Evolutionary conservation across 2,888 invertebrate genomes (phyloP).

Genomic region (Fissipunctia ypsillon): DNA sequence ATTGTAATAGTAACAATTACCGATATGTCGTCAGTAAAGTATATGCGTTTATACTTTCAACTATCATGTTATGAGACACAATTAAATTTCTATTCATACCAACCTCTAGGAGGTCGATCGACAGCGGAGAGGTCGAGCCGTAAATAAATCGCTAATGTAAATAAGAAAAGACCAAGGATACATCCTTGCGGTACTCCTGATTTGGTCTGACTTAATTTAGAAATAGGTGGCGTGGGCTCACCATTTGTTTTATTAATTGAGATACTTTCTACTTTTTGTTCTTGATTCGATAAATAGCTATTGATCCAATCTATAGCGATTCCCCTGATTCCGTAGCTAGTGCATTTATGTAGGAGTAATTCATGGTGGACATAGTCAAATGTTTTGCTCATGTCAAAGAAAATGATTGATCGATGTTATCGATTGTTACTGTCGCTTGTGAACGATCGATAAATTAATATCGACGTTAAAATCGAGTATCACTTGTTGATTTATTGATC

Average conservation of each 20-base stretch:
- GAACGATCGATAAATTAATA: not conserved
- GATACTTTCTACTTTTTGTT: not conserved
- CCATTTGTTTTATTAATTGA: not conserved
- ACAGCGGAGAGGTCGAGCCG: too few species aligned
- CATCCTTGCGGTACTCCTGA: not conserved
- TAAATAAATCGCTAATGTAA: not conserved
- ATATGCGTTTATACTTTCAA: too few species aligned
- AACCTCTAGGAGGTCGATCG: too few species aligned
- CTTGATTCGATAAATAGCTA: not conserved
- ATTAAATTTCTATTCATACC: too few species aligned
- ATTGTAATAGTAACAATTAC: too few species aligned
- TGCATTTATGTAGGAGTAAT: not conserved
- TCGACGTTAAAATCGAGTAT: not conserved
- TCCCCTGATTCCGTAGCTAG: too few species aligned
- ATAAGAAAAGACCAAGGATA: not conserved
- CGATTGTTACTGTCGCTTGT: not conserved
- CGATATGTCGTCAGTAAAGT: not conserved
- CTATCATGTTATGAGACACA: too few species aligned
- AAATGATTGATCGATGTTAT: not conserved
- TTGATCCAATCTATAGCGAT: not conserved
- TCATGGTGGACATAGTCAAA: not conserved
- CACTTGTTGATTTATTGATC: not conserved
- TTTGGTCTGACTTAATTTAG: not conserved
- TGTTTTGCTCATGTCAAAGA: too few species aligned
- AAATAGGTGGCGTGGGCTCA: not conserved